These are phyloP conservation scores for Schrankia costaestrigalis DNA, from an alignment of 2,888 invertebrate genomes.

Conservation along the genomic window DNA sequence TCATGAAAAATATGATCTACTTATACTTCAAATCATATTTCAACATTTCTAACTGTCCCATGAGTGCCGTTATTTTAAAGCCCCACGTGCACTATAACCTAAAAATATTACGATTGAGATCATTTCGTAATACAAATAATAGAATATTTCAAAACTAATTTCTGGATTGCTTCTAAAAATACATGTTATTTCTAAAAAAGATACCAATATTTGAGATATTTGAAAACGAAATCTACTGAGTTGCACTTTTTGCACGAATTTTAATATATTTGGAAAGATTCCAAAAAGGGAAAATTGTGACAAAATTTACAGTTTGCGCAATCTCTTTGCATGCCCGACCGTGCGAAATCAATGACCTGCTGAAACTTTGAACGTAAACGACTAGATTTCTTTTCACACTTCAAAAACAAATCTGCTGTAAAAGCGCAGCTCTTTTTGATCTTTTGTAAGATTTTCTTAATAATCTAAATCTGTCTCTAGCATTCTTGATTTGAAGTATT, in stretches of 20 bases:
- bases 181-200: neutral
- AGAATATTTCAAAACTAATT: no score
- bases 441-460: no score
- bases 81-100: constrained; percentile 49
- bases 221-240: constrained; percentile 7
- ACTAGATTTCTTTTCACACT: neutral
- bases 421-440: no score
- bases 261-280: constrained; percentile 19
- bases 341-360: constrained; percentile 9
- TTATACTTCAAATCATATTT: no score
- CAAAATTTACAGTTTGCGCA: constrained; percentile 12
- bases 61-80: constrained; percentile 67
- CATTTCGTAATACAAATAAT: no score
- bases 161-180: no score
- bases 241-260: constrained; percentile 14
- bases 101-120: no score
- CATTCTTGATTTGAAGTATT: no score
- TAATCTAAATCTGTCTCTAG: no score
- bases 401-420: no score
- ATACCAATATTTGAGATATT: no score
- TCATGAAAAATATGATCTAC: no score
- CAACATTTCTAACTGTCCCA: constrained; percentile 53
- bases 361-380: constrained; percentile 2
- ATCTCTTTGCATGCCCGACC: constrained; percentile 9
- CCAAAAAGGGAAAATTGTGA: constrained; percentile 20